These are phyloP conservation scores for Globodera rostochiensis DNA, from an alignment of 1,140 invertebrate species.

Conservation along the genomic window DNA sequence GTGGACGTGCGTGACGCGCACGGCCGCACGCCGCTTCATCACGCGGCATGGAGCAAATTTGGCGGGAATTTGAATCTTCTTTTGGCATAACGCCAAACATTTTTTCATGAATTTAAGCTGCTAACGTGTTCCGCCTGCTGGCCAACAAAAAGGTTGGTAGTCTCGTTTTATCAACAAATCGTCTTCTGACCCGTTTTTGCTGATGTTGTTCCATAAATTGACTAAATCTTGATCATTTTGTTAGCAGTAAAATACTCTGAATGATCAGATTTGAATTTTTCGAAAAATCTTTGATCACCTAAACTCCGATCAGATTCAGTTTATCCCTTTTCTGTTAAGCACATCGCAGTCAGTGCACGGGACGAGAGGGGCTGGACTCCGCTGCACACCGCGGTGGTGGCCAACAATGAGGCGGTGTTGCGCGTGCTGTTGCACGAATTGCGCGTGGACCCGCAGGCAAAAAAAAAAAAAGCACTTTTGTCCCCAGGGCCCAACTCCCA, in stretches of 20 bases:
- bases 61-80: constrained; percentile 1
- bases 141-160: constrained; percentile 39
- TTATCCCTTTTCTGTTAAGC: neutral
- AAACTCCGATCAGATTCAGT: no score
- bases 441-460: constrained; percentile 16
- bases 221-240: no score
- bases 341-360: constrained; percentile 26
- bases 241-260: no score
- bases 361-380: constrained; percentile 50
- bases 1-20: constrained; percentile 39
- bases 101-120: constrained; percentile 43
- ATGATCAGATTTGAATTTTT: no score
- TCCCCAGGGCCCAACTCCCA: no score
- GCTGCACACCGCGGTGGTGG: constrained; percentile 50
- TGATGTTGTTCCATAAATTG: no score
- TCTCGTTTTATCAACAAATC: no score
- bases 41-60: constrained; percentile 28
- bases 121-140: constrained; percentile 36
- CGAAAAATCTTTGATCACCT: no score
- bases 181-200: no score
- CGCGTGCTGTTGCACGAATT: constrained; percentile 34
- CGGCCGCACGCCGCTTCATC: constrained; percentile 52
- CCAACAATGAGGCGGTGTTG: constrained; percentile 25
- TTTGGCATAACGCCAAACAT: constrained; percentile 27
- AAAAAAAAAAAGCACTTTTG: neutral